Conservation (phyloP, 2,113 vertebrate species). For the Todiramphus chloris region DNA sequence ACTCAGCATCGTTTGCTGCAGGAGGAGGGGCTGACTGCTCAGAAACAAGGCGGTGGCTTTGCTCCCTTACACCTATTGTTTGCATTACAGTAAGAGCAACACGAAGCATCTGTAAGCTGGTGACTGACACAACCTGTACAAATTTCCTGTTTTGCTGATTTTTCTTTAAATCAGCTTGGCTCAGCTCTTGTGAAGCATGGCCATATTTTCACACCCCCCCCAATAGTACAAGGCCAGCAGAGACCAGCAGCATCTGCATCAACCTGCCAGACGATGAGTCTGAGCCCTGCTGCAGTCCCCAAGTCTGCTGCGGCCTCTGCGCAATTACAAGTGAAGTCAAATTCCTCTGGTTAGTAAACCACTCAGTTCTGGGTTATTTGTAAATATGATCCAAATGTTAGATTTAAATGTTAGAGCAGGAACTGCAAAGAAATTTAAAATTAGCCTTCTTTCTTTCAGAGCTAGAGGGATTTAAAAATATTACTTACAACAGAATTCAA, state of each 20-base stretch:
- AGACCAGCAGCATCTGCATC: neutral
- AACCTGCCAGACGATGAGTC: neutral
- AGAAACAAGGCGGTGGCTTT: neutral
- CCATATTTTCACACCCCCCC: neutral
- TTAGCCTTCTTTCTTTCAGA: neutral
- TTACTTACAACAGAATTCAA: neutral
- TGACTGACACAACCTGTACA: neutral
- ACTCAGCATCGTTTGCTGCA: neutral
- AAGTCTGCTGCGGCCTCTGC: neutral
- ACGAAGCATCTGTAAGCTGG: neutral
- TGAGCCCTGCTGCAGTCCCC: neutral
- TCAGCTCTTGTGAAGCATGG: neutral
- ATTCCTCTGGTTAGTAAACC: neutral
- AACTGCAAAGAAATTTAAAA: neutral
- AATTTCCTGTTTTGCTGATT: neutral
- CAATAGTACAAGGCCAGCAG: neutral
- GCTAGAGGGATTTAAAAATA: neutral
- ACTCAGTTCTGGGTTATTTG: neutral
- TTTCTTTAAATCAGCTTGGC: neutral
- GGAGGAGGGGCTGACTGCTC: slow-evolving; percentile 30
- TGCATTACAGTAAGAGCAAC: neutral
- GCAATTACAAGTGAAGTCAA: neutral
- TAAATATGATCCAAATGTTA: neutral
- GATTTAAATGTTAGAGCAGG: neutral
- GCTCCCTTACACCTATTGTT: slow-evolving; percentile 13